Percentiles rank a stretch among this genome's conserved stretches.
Evolutionary conservation across 2,888 invertebrate species (phyloP).

Genomic region (Anagyrus pseudococci): DNA sequence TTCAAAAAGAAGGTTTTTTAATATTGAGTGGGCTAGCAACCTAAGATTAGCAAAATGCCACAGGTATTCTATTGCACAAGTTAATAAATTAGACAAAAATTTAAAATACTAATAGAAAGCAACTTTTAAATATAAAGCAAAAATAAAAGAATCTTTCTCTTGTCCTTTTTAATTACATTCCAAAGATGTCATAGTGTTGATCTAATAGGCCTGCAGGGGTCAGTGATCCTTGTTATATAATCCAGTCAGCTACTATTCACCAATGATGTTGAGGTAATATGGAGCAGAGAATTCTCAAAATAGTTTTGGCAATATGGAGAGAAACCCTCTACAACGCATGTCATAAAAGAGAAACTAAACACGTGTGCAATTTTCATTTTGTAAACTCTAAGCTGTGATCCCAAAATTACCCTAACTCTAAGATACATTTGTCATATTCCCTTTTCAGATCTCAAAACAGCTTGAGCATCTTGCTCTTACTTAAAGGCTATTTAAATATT

Average conservation of each 20-base stretch:
- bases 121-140: conserved; percentile 33
- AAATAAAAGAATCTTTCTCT: conserved; percentile 33
- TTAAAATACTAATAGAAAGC: conserved; percentile 26
- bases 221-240: conserved; percentile 44
- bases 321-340: conserved; percentile 23
- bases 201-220: conserved; percentile 38
- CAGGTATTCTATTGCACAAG: conserved; percentile 20
- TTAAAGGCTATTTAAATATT: background rate
- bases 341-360: conserved; percentile 35
- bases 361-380: no score
- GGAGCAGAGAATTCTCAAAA: conserved; percentile 56
- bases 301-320: conserved; percentile 47
- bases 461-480: conserved; percentile 1
- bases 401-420: conserved; percentile 28
- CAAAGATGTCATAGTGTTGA: conserved; percentile 46
- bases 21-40: conserved; percentile 21
- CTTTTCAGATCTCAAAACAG: conserved; percentile 33
- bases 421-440: conserved; percentile 17
- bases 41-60: conserved; percentile 30
- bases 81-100: conserved; percentile 30
- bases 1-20: background rate
- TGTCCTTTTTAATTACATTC: conserved; percentile 48
- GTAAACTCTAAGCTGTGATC: conserved; percentile 25
- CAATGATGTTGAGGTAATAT: conserved; percentile 52
- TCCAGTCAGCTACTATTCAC: conserved; percentile 41